Conservation (phyloP, 2,888 invertebrate genomes). For the Yponomeuta plumbellus region DNA sequence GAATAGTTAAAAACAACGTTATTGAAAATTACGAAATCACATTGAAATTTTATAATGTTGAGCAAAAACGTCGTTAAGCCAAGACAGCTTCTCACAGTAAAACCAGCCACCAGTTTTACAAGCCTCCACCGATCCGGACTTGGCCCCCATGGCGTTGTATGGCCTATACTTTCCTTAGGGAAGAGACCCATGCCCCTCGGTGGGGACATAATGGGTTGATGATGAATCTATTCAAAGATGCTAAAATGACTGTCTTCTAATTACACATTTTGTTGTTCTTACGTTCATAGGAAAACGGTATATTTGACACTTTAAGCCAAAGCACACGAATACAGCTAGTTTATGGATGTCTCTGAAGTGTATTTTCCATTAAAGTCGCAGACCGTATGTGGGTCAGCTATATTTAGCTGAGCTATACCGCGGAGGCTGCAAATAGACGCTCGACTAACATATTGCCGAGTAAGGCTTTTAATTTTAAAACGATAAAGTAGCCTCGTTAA, state of each 20-base stretch:
- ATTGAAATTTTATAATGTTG: too few relatives aligned
- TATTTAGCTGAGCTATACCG: constrained; percentile 4
- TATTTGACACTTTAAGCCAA: neutral
- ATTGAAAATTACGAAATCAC: too few relatives aligned
- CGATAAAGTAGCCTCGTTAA: neutral
- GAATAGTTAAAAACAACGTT: too few relatives aligned
- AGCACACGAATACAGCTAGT: neutral
- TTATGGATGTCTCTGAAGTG: neutral
- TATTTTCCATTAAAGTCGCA: constrained; percentile 4
- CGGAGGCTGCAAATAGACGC: constrained; percentile 1
- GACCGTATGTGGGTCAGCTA: constrained; percentile 12
- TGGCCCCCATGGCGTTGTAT: too few relatives aligned
- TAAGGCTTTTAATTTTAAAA: neutral
- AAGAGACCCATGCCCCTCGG: too few relatives aligned
- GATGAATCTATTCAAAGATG: too few relatives aligned
- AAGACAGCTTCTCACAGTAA: too few relatives aligned
- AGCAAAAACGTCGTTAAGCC: too few relatives aligned
- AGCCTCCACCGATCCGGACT: too few relatives aligned
- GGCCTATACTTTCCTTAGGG: too few relatives aligned
- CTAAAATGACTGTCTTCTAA: neutral
- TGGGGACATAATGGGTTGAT: too few relatives aligned
- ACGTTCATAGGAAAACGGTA: neutral
- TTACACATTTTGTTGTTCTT: neutral
- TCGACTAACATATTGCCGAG: neutral
- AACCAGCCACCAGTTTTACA: too few relatives aligned